These are phyloP conservation scores for Hypsopygia costalis DNA, from an alignment of 2,888 invertebrate species.

Conservation along the genomic window DNA sequence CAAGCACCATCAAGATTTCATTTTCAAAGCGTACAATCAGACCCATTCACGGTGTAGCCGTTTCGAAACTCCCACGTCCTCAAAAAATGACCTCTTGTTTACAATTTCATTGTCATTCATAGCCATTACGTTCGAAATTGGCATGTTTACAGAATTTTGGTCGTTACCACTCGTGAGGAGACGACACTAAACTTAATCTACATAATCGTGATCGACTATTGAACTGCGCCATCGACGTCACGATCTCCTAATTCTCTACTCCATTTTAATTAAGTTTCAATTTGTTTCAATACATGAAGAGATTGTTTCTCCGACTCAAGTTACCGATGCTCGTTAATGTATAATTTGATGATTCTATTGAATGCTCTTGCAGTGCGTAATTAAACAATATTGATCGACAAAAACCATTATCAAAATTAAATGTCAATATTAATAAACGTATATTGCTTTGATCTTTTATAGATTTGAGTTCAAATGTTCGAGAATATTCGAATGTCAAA, in stretches of 20 bases:
- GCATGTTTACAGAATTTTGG: constrained; percentile 45
- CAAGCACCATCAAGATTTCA: constrained; percentile 2
- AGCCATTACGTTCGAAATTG: constrained; percentile 46
- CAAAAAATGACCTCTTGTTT: constrained; percentile 33
- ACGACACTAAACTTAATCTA: constrained; percentile 34
- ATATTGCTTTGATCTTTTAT: too few relatives aligned
- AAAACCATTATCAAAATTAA: too few relatives aligned
- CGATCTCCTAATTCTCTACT: not conserved
- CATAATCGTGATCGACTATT: constrained; percentile 1
- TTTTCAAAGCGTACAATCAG: constrained; percentile 10
- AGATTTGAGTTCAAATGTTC: too few relatives aligned
- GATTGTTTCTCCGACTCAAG: too few relatives aligned
- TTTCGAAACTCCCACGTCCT: constrained; percentile 35
- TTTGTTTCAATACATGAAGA: too few relatives aligned
- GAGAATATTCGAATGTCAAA: too few relatives aligned
- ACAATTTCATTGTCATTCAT: constrained; percentile 44
- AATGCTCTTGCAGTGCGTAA: too few relatives aligned
- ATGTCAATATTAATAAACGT: too few relatives aligned
- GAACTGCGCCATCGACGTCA: not conserved
- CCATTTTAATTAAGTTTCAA: too few relatives aligned
- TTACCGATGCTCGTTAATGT: too few relatives aligned
- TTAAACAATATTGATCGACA: too few relatives aligned
- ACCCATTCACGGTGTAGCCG: constrained; percentile 1
- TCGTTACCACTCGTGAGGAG: constrained; percentile 46
- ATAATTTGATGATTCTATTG: too few relatives aligned